phyloP scores from a whole-genome alignment of 1,140 invertebrate genomes.

The Trichonephila inaurata region DNA sequence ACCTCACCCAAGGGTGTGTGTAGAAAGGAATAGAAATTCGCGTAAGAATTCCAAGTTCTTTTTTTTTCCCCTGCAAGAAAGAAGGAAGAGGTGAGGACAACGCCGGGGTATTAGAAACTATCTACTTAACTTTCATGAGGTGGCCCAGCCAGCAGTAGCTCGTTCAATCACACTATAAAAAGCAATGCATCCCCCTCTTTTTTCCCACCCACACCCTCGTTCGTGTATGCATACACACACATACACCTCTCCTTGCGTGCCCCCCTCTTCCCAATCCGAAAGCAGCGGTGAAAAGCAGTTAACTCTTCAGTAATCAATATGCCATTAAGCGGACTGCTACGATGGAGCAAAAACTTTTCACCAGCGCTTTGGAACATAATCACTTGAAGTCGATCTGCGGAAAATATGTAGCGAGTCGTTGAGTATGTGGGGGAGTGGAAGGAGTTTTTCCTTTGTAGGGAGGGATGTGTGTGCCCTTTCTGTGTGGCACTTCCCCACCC shows the following conservation, averaged over 20 bases:
- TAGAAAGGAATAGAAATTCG: slow-evolving; percentile 66
- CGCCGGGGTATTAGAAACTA: slow-evolving; percentile 74
- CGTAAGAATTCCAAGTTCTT: slow-evolving; percentile 53
- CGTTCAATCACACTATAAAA: slow-evolving; percentile 73
- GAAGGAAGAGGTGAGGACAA: slow-evolving; percentile 48
- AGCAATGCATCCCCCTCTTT: background rate
- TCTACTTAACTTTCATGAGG: slow-evolving; percentile 77
- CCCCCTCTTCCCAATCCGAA: background rate
- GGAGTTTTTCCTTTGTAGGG: background rate
- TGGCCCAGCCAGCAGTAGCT: slow-evolving; percentile 69
- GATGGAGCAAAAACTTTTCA: slow-evolving; percentile 72
- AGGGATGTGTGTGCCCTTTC: slow-evolving; percentile 42
- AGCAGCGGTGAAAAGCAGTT: slow-evolving; percentile 74
- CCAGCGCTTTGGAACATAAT: slow-evolving; percentile 73
- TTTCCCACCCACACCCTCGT: background rate
- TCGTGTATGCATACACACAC: slow-evolving; percentile 39
- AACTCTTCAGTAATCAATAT: slow-evolving; percentile 77
- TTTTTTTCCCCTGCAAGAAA: slow-evolving; percentile 22
- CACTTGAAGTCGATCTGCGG: slow-evolving; percentile 76
- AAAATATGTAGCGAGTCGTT: slow-evolving; percentile 77
- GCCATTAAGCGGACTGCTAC: slow-evolving; percentile 72
- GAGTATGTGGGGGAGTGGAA: slow-evolving; percentile 12
- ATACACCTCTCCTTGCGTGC: background rate
- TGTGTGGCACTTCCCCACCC: slow-evolving; percentile 43
- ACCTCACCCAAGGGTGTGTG: slow-evolving; percentile 56